phyloP scores from a whole-genome alignment of 1,140 invertebrate genomes.

The Drosophila setifemur region DNA sequence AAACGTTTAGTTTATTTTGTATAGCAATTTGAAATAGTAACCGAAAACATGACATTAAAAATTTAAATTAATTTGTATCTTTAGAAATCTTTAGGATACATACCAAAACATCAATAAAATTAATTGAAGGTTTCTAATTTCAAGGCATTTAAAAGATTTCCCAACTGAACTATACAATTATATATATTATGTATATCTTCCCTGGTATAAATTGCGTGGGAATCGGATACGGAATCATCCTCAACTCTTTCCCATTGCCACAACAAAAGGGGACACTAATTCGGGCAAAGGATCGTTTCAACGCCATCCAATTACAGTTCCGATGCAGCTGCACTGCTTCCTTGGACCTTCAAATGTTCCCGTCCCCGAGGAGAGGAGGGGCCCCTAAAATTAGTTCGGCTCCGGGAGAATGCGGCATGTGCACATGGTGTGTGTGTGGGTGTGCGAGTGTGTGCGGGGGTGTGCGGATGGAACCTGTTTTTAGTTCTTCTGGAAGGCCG shows the following conservation, averaged over 20 bases:
- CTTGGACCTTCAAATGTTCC: constrained; percentile 57
- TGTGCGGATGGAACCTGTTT: constrained; percentile 58
- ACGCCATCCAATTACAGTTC: constrained; percentile 43
- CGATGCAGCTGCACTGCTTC: constrained; percentile 57
- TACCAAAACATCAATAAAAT: too few species aligned
- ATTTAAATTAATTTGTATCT: too few species aligned
- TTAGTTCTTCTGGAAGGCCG: constrained; percentile 39
- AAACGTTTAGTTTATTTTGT: too few species aligned
- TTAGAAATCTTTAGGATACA: too few species aligned
- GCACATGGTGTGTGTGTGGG: not conserved
- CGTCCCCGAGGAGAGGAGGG: not conserved
- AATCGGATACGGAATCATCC: not conserved
- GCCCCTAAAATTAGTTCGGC: constrained; percentile 50
- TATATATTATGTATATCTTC: too few species aligned
- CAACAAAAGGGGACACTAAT: constrained; percentile 48
- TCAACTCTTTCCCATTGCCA: constrained; percentile 8
- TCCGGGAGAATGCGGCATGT: constrained; percentile 29
- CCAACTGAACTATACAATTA: too few species aligned
- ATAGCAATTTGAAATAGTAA: too few species aligned
- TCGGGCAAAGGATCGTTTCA: constrained; percentile 23
- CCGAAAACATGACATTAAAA: too few species aligned
- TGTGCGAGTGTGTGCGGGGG: constrained; percentile 7
- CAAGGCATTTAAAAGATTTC: too few species aligned
- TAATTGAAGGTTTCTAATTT: too few species aligned
- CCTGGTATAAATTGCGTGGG: constrained; percentile 5